Conservation (phyloP, 2,797 vertebrate species). For the Darevskia mixta region DNA sequence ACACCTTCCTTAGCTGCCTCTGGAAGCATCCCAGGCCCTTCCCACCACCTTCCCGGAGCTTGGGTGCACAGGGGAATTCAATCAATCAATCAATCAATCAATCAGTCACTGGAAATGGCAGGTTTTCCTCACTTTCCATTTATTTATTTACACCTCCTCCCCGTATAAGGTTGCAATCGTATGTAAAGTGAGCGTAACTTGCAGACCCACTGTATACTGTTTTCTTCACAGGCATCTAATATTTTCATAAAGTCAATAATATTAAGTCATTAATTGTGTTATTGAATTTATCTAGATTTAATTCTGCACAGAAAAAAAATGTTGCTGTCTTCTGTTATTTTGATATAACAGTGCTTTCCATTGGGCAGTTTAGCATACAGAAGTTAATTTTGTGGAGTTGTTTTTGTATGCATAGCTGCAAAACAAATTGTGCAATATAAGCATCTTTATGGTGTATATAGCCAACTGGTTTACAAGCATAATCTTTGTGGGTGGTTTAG, state of each 20-base stretch:
- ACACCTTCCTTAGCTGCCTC: too few relatives aligned
- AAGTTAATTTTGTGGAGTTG: not conserved
- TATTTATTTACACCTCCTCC: too few relatives aligned
- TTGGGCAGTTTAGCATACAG: not conserved
- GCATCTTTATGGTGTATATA: constrained; percentile 53
- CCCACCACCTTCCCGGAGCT: too few relatives aligned
- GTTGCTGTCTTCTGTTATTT: not conserved
- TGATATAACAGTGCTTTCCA: not conserved
- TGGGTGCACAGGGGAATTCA: too few relatives aligned
- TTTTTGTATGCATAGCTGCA: constrained; percentile 36
- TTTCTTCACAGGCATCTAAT: not conserved
- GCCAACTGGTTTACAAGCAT: constrained; percentile 69
- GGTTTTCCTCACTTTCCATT: too few relatives aligned
- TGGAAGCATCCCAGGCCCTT: too few relatives aligned
- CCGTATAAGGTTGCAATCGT: too few relatives aligned
- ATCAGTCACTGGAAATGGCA: too few relatives aligned
- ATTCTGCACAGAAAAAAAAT: not conserved
- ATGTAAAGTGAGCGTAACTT: too few relatives aligned
- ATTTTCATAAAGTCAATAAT: not conserved
- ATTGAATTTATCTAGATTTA: not conserved
- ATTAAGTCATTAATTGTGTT: not conserved
- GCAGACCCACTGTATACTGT: too few relatives aligned
- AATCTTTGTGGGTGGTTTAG: constrained; percentile 67
- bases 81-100: too few relatives aligned
- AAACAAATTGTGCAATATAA: constrained; percentile 34